Evolutionary conservation across 1,140 invertebrate species (phyloP), one percentile per base, ranked within the genome.

Genomic region (Heliothis subflexa): DNA sequence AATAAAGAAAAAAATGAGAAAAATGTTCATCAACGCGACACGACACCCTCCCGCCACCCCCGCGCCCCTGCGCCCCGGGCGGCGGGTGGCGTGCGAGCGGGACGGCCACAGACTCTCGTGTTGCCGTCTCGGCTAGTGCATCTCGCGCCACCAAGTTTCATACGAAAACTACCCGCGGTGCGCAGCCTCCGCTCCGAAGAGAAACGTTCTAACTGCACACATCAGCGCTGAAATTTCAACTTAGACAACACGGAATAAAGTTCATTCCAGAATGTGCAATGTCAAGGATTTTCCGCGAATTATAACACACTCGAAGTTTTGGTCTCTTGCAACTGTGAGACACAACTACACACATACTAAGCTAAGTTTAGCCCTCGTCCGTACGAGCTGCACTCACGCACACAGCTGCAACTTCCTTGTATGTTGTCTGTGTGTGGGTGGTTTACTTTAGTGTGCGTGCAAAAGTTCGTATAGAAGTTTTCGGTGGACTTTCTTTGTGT

Each of bases 21-120:
- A 93, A 94, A 93, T 94, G 92, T 93, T 94, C 93, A 94, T 94
- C 93, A 94, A 93, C 93, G 93, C 93, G 93, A 94, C 93, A 94
- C 91, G 87, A 90, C 89, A 83, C 89, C 81, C 78, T 66, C 88
- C 88, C 79, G 70, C 76, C 14, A 16, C 66, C 74, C 73, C 70
- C 85, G 80, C 54, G 80, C 84, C 78, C 85, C 85, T 70, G 79
- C 81, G 88, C 91, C 84, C 84, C 88, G 84, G 90, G 91, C 91
- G 88, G 89, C 87, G 91, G 92, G 91, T 85, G 93, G 91, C 70
- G 85, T 82, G 83, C 57, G 86, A 91, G 72, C 28, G 86, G 64
- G 88, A 93, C 80, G 47, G 81, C 14, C 3, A 83, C 75, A 86
- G 28, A 81, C 85, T 84, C 82, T 74, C 76, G 79, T 89, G 82